phyloP scores from a whole-genome alignment of 2,888 invertebrate species.

The Macrosiphum euphorbiae region DNA sequence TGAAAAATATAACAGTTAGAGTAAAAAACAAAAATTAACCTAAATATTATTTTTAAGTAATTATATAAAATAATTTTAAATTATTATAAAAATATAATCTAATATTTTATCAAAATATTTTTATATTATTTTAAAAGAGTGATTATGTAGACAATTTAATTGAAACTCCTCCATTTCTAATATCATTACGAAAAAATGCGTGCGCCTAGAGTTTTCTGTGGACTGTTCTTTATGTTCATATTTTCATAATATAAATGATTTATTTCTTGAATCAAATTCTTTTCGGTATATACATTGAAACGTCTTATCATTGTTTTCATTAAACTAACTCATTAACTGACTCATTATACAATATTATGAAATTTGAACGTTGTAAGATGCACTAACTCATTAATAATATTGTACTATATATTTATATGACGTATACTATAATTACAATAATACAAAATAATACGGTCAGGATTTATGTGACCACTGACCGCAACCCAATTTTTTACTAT shows the following conservation, averaged over 20 bases:
- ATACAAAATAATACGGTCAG: background rate
- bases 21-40: background rate
- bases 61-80: too few relatives aligned
- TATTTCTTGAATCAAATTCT: conserved; percentile 2
- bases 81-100: background rate
- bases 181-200: background rate
- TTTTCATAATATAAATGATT: background rate
- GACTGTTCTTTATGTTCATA: background rate
- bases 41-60: too few relatives aligned
- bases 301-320: background rate
- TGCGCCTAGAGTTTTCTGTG: background rate
- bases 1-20: background rate
- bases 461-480: background rate
- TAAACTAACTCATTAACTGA: background rate
- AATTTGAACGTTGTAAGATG: background rate
- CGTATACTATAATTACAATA: background rate
- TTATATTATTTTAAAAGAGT: background rate
- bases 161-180: background rate
- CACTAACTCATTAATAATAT: background rate
- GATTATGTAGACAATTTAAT: background rate
- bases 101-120: too few relatives aligned
- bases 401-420: background rate
- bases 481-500: background rate
- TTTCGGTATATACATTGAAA: background rate
- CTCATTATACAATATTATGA: background rate